Base-by-base conservation (phyloP, 2,888 invertebrate species). In the Andrena minutula region DNA sequence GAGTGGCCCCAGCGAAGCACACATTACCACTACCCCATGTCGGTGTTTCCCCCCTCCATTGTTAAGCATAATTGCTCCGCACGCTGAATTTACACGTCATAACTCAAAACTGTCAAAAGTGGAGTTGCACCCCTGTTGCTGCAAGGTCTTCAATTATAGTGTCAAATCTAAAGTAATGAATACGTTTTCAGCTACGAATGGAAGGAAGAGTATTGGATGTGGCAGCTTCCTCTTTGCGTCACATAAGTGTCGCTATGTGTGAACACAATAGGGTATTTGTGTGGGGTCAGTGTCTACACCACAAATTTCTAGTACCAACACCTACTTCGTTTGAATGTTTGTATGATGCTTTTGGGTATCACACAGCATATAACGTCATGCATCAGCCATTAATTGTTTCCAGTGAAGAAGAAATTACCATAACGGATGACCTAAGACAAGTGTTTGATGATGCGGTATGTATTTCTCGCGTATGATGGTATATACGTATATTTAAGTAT, bases 211-310 rank as follows among this genome's bases (percentile, higher is more conserved):
- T 96, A 82, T 94, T 95, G 23, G 96, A 96, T 89, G 94, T 96
- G 64, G 96, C 95, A 1, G 95, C 95, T 2, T 94, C 94, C 20
- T 95, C 96, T 89, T 95, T 95, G 84, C 95, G 94, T 83, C 95
- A 96, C 87, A 95, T 96, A 78, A 96, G 96, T 53, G 95, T 95
- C 6, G 96, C 95, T 26, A 92, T 95, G 89, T 95, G 95, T 32
- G 95, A 95, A 89, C 94, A 94, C 3, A 95, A 95, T 7, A 94
- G 94, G 84, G 94, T 95, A 47, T 95, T 94, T 86, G 95, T 96
- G 95, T 96, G 96, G 96, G 96, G 96, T 41, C 95, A 95, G 85
- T 95, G 96, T 87, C 93, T 95, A 66, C 95, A 94, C 83, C 91
- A 92, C 73, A 88, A 84, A 47, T 87, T 92, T 3, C 88, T 71